Percentiles rank a stretch among this genome's conserved stretches.
Conservation (phyloP, 2,797 vertebrate species). For the Natrix natrix region DNA sequence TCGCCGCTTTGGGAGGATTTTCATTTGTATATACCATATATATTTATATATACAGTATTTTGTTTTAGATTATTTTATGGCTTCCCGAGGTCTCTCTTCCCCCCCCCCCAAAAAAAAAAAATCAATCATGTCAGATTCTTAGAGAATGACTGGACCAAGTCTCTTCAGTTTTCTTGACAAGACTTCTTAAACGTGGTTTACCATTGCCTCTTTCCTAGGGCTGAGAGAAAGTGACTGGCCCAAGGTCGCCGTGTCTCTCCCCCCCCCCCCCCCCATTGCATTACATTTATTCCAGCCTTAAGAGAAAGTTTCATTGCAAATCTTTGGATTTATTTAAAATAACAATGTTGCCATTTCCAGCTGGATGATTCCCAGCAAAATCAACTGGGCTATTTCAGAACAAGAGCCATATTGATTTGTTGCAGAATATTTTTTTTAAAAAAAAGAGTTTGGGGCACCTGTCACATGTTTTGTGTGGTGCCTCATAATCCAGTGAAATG, state of each 20-base stretch:
- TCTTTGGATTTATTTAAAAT: neutral
- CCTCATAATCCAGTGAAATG: neutral
- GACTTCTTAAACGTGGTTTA: neutral
- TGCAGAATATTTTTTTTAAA: too few relatives aligned
- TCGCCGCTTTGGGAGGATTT: neutral
- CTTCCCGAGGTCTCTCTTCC: accelerated
- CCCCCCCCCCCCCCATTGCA: accelerated
- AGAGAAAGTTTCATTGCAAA: neutral
- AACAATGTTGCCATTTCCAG: neutral
- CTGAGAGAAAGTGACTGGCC: neutral
- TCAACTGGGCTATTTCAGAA: neutral
- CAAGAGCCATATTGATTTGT: too few relatives aligned
- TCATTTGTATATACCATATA: neutral
- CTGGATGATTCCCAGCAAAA: neutral
- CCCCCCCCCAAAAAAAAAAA: accelerated
- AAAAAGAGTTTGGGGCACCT: neutral
- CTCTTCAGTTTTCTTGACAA: neutral
- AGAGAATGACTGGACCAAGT: neutral
- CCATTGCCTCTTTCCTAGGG: neutral
- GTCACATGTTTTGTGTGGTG: neutral
- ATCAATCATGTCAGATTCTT: neutral
- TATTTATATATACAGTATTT: neutral
- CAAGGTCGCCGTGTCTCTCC: neutral
- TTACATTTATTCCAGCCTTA: neutral
- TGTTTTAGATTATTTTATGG: neutral